Conservation (phyloP, 2,113 vertebrate species). For the Morone saxatilis region DNA sequence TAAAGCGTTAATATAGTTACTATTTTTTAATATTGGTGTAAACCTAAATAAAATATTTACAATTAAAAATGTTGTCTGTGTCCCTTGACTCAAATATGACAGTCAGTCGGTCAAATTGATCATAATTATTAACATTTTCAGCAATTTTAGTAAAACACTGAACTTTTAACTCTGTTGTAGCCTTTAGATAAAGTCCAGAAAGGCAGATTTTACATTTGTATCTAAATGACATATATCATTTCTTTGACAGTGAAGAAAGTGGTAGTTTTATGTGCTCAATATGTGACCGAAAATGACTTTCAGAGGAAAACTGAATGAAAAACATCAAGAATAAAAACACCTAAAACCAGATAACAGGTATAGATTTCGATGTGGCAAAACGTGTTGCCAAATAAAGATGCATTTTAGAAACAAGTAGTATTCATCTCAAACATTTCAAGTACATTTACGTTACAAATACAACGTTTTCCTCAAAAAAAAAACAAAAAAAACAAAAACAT, state of each 20-base stretch:
- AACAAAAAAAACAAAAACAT: not conserved
- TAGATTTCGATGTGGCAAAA: too few species aligned
- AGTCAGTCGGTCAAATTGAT: not conserved
- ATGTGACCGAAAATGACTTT: not conserved
- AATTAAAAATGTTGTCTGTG: not conserved
- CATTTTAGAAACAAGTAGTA: too few species aligned
- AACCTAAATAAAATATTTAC: constrained; percentile 41
- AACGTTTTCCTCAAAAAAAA: too few species aligned
- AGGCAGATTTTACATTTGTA: not conserved
- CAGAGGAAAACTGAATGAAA: not conserved
- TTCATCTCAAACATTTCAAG: too few species aligned
- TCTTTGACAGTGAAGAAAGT: not conserved
- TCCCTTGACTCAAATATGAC: not conserved
- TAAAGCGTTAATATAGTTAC: not conserved
- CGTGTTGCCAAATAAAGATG: too few species aligned
- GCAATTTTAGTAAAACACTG: not conserved
- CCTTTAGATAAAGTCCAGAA: not conserved
- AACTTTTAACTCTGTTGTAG: not conserved
- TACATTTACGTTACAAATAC: too few species aligned
- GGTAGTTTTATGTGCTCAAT: not conserved
- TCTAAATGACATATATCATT: not conserved
- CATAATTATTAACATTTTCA: not conserved
- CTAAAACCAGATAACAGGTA: not conserved
- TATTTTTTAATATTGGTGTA: constrained; percentile 43
- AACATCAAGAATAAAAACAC: not conserved